Evolutionary conservation across 1,140 invertebrate genomes (phyloP), one percentile per base, ranked within the genome.

Genomic region (Apis dorsata): DNA sequence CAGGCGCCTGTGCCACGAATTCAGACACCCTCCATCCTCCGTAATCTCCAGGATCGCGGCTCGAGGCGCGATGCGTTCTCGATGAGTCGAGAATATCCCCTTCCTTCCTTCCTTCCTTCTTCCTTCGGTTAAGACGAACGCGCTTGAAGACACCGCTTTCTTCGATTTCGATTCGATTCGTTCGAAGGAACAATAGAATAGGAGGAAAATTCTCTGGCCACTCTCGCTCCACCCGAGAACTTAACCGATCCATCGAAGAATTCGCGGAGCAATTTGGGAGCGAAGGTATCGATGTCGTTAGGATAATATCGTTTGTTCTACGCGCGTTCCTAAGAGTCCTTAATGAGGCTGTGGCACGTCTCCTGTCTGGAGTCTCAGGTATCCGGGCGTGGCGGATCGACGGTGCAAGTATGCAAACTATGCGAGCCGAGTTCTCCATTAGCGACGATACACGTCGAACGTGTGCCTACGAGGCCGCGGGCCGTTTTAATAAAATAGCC

Each of bases 341-440:
- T 88, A 88, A 88, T 88, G 86, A 88, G 86, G 75, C 79, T 76
- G 75, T 69, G 86, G 85, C 86, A 79, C 79, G 86, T 87, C 74
- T 79, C 55, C 70, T 68, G 86, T 72, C 78, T 79, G 68, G 79
- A 76, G 86, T 76, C 83, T 80, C 78, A 60, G 86, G 83, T 88
- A 87, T 85, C 79, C 71, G 86, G 34, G 81, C 24, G 78, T 66
- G 77, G 68, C 60, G 71, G 83, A 85, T 85, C 83, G 66, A 79
- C 79, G 51, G 65, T 28, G 68, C n/a, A 88, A 87, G 79, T 84
- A 88, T 66, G 86, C 86, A 65, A 86, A 88, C 86, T 88, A 88
- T 88, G 86, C 84, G 70, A 76, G 57, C 71, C 53, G 71, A 87
- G 75, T 82, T 71, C 68, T 72, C 71, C 65, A 59, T 70, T 72